Conservation (phyloP, 2,797 vertebrate species). For the Gallirallus australis region DNA sequence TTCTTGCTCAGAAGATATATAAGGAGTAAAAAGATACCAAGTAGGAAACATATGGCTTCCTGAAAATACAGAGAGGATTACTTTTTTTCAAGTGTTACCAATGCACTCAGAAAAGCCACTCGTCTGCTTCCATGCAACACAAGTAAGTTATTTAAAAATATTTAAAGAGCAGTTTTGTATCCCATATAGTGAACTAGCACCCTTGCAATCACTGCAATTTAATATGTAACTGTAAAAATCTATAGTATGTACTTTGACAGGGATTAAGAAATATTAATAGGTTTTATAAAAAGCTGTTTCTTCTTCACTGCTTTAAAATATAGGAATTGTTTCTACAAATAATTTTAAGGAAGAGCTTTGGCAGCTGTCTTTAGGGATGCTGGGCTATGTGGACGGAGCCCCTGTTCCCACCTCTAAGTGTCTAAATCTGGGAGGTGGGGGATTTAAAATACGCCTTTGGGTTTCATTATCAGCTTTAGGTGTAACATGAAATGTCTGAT, state of each 20-base stretch:
- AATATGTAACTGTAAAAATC: background rate
- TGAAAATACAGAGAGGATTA: background rate
- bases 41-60: background rate
- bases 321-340: background rate
- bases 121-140: background rate
- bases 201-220: background rate
- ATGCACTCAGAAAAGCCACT: background rate
- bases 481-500: background rate
- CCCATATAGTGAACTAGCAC: background rate
- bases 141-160: background rate
- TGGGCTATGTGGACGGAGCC: background rate
- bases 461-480: background rate
- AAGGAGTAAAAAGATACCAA: background rate
- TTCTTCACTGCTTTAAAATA: background rate
- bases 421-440: background rate
- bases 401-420: background rate
- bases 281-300: background rate
- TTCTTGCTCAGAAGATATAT: background rate
- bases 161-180: background rate
- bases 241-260: background rate
- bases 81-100: background rate
- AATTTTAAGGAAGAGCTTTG: background rate
- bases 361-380: background rate
- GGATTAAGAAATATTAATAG: background rate
- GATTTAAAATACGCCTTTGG: background rate